Evolutionary conservation across 1,140 invertebrate species (phyloP).

Genomic region (Orchestia grillus): DNA sequence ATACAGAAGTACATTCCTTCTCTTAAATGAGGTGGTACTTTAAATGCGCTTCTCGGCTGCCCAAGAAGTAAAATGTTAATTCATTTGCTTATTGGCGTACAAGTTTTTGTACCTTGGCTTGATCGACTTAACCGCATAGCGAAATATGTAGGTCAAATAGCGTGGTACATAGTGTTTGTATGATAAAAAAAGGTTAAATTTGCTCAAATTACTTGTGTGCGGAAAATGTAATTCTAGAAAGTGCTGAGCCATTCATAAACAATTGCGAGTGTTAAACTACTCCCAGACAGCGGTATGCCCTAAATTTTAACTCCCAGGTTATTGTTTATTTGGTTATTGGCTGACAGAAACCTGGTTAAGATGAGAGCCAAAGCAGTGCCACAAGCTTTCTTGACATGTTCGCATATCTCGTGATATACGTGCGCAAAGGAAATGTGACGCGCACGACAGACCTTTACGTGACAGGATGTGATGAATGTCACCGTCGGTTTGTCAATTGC

Average conservation of each 20-base stretch:
- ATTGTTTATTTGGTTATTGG: no score
- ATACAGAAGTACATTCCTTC: not conserved
- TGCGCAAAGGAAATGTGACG: not conserved
- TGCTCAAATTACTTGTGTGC: no score
- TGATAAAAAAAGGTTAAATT: no score
- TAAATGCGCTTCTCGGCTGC: not conserved
- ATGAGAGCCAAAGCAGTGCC: no score
- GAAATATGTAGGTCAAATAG: no score
- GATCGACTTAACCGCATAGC: not conserved
- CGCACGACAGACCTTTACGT: not conserved
- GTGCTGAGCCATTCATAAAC: no score
- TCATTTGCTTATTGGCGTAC: not conserved
- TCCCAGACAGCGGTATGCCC: no score
- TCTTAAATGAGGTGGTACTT: not conserved
- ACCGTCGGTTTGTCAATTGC: not conserved
- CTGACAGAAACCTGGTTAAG: no score
- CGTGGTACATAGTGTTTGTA: no score
- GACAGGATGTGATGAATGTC: constrained; percentile 44
- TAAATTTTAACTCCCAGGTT: no score
- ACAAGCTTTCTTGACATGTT: not conserved
- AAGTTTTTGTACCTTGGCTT: not conserved
- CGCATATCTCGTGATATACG: not conserved
- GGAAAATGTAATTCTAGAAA: no score
- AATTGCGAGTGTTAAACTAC: no score
- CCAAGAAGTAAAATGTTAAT: not conserved